These are phyloP conservation scores for Propithecus perrieri DNA, from an alignment of 2,797 vertebrate species.

Conservation along the genomic window DNA sequence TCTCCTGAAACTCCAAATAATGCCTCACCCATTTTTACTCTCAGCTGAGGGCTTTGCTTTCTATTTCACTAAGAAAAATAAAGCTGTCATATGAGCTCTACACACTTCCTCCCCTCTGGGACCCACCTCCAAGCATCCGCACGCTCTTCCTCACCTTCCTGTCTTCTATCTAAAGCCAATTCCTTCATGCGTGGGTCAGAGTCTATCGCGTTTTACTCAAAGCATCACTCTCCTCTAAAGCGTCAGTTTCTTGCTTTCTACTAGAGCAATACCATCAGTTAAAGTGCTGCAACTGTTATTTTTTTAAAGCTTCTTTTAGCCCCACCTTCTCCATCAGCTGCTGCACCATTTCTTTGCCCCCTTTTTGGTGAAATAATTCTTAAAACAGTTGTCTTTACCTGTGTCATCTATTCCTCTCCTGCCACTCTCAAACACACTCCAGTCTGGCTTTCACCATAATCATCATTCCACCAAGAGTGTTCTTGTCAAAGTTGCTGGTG, in stretches of 20 bases:
- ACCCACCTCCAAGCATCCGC: not conserved
- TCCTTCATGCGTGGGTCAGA: not conserved
- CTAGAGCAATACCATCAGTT: not conserved
- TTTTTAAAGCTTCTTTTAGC: not conserved
- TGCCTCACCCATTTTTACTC: not conserved
- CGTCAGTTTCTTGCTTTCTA: not conserved
- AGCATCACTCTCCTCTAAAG: not conserved
- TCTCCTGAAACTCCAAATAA: not conserved
- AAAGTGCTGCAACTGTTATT: not conserved
- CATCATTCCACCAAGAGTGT: not conserved
- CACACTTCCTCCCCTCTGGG: not conserved
- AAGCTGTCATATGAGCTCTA: not conserved
- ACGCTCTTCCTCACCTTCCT: not conserved
- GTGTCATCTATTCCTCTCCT: not conserved
- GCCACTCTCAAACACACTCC: not conserved
- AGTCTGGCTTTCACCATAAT: not conserved
- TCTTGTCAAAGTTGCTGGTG: accelerated
- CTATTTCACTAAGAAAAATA: not conserved
- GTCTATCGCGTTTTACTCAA: not conserved
- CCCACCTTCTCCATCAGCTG: too few relatives aligned
- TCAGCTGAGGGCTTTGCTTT: not conserved
- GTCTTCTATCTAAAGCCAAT: not conserved
- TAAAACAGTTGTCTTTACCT: not conserved
- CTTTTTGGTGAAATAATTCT: not conserved
- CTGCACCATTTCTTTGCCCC: not conserved